Evolutionary conservation across 2,797 vertebrate species (phyloP), one percentile per base, ranked within the genome.

Genomic region (Australoheros facetus): DNA sequence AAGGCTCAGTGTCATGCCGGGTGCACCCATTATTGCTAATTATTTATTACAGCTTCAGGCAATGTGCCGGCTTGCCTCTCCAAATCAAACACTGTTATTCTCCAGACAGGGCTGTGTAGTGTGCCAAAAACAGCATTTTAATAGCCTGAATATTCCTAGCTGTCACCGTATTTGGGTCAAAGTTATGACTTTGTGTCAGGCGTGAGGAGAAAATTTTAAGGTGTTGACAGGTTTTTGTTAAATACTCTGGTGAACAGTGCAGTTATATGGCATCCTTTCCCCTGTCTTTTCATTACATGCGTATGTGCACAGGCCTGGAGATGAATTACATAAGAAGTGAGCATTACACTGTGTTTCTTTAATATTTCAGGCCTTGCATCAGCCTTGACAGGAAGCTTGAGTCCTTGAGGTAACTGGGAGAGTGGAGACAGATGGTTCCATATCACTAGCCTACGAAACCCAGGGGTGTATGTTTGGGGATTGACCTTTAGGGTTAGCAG

Each of bases 11-110:
- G 90, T 93, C 81, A 66, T 79, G 48, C 79, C 55, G 79, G 86
- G 87, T 85, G 82, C 88, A 59, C 89, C 88, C 92, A 88, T 94
- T 93, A 93, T 84, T 88, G 87, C 86, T 94, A 95, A 95, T 95
- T 95, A 94, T 94, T 92, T 92, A 93, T 92, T 88, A 78, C 85
- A 88, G 91, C 93, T 91, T 57, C 71, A 60, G 92, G 92, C 93
- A 28, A 53, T 77, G 80, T 88, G 87, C 74, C 72, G 69, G 32
- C 80, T 75, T 87, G 79, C 87, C 86, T 91, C 54, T 81, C 90
- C 85, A 88, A 89, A 91, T 94, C 91, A 93, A 91, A 92, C 91
- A 90, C 75, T 82, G 90, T 88, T 90, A 88, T 90, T 89, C 91
- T 92, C 82, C 80, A 84, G 86, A 80, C 85, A 74, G 79, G 54